Evolutionary conservation across 2,797 vertebrate genomes (phyloP).

Genomic region (Acestrorhynchus altus): DNA sequence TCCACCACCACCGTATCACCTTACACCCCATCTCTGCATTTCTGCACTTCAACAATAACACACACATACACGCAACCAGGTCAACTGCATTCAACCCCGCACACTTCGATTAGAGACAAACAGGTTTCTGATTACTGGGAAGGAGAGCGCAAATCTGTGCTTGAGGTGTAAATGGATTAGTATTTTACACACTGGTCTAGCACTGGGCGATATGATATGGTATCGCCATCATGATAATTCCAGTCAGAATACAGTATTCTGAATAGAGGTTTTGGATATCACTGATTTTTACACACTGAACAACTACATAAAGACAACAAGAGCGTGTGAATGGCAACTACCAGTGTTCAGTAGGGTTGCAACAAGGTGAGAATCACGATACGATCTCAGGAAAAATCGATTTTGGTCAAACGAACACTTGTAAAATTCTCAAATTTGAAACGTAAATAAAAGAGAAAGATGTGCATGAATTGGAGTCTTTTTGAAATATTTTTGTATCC

Average conservation of each 20-base stretch:
- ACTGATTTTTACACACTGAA: too few species aligned
- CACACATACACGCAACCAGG: slow-evolving; percentile 17
- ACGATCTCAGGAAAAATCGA: too few species aligned
- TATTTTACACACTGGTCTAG: neutral
- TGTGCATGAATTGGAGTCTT: too few species aligned
- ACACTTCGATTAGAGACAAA: neutral
- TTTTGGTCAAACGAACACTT: too few species aligned
- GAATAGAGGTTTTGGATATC: too few species aligned
- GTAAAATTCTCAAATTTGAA: too few species aligned
- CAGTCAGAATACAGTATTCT: neutral
- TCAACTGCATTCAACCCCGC: slow-evolving; percentile 4
- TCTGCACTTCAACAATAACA: slow-evolving; percentile 53
- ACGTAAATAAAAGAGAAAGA: too few species aligned
- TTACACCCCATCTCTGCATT: slow-evolving; percentile 54
- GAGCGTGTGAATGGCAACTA: too few species aligned
- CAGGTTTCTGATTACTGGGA: neutral
- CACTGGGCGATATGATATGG: neutral
- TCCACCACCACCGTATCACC: slow-evolving; percentile 53
- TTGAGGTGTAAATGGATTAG: neutral
- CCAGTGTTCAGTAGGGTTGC: too few species aligned
- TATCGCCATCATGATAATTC: neutral
- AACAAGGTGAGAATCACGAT: too few species aligned
- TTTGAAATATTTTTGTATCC: too few species aligned
- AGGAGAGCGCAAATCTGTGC: slow-evolving; percentile 17
- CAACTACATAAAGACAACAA: neutral